Base-by-base conservation (phyloP, 2,797 vertebrate species). In the Protonibea diacanthus region DNA sequence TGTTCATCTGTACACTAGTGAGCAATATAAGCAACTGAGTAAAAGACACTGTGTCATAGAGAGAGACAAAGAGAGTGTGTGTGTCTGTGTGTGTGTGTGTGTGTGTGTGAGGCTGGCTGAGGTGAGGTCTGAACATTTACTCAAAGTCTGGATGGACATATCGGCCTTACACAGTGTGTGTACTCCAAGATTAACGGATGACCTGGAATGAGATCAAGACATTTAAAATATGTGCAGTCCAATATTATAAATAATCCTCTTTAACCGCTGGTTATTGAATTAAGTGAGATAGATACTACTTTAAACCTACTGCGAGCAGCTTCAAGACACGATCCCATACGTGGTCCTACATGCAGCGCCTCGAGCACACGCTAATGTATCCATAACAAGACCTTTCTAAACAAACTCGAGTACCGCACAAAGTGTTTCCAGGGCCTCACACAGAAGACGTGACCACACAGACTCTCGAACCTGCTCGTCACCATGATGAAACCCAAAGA, bases 11-110 rank as follows among this genome's bases (percentile, higher is more conserved):
- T 56, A 61, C 58, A 51, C 59, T 48, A 4, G 61, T 76, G 73
- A 78, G 80, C 63, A 76, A 78, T 56, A 71, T 40, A 64, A 81
- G 59, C 45, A 44, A 78, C 65, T 56, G 63, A 83, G 80, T 55
- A 76, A 82, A 72, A 82, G 62, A 83, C 66, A 81, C 64, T 3
- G 13, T 27, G 56, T 68, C 20, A 66, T 8, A 44, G 42, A 73
- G 20, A 40, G 56, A 82, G 51, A 65, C 29, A 72, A 62, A 73
- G 74, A 57, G 29, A 11, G 67, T 67, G 53, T 57, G 65, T 11
- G n/a, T 9, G 8, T 38, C 8, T 38, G 33, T 33, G n/a, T 9
- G 8, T 38, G 33, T 38, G 33, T 33, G 33, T 38, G 33, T 38
- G 33, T 9, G 33, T 38, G 33, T 9, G 33, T 8, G 9, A 52